phyloP scores from a whole-genome alignment of 37 sponge, comb jelly and placozoan genomes.

The Crambe crambe region DNA sequence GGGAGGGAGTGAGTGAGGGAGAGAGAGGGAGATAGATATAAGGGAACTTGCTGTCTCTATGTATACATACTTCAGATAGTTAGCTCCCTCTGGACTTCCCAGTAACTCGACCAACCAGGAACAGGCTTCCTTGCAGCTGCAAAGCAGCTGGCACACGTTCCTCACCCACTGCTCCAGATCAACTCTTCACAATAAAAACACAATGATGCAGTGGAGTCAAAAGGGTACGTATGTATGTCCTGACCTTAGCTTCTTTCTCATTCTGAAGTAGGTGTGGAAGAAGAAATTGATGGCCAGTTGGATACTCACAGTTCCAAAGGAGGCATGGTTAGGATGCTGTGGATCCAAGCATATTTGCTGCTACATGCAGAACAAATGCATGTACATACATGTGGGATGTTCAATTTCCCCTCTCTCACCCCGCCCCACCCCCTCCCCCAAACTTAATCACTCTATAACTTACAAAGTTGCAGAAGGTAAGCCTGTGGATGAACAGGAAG shows the following conservation, averaged over 20 bases:
- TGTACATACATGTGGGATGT: background rate
- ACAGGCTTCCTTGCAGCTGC: constrained; percentile 42
- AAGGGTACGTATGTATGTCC: background rate
- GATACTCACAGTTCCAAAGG: constrained; percentile 47
- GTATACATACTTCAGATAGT: constrained; percentile 64
- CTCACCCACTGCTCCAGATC: constrained; percentile 46
- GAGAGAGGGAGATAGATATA: background rate
- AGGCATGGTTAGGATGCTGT: background rate
- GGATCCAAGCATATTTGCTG: background rate
- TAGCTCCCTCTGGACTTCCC: constrained; percentile 22
- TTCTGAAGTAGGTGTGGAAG: constrained; percentile 82
- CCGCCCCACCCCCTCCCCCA: too few relatives aligned
- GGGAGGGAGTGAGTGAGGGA: background rate
- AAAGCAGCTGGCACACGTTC: constrained; percentile 39
- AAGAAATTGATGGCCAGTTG: constrained; percentile 82
- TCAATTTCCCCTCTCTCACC: too few relatives aligned
- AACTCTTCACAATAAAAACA: constrained; percentile 5
- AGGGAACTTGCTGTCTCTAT: background rate
- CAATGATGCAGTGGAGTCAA: background rate
- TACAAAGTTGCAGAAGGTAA: constrained; percentile 60
- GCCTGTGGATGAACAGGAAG: constrained; percentile 69
- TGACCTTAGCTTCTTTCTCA: constrained; percentile 81
- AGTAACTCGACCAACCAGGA: constrained; percentile 68
- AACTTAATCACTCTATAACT: too few relatives aligned
- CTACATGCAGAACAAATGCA: background rate